These are phyloP conservation scores for Pardalotus punctatus DNA, from an alignment of 2,113 vertebrate species.

Conservation along the genomic window DNA sequence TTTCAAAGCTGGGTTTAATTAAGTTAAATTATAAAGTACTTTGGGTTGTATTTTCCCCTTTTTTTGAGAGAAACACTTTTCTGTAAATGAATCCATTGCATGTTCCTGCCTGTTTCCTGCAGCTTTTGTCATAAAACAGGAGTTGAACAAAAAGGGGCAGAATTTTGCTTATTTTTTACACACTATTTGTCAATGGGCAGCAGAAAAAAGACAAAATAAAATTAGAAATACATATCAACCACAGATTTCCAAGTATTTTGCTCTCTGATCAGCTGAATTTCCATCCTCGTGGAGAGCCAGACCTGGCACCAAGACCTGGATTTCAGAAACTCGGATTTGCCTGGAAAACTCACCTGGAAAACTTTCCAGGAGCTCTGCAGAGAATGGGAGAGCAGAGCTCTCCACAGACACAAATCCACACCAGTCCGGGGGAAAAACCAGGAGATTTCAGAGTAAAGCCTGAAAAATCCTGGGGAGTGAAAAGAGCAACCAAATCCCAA, in stretches of 20 bases:
- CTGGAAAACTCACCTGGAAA: neutral
- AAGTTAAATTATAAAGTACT: neutral
- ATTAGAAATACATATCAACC: neutral
- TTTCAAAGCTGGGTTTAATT: slow-evolving; percentile 44
- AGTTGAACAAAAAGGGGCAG: neutral
- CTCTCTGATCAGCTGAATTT: neutral
- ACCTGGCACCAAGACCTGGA: neutral
- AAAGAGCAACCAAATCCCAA: neutral
- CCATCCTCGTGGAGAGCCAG: neutral
- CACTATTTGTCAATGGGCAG: fast-evolving
- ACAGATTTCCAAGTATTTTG: neutral
- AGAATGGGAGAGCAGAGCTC: neutral
- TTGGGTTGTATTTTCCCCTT: too few relatives aligned
- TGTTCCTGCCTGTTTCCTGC: neutral
- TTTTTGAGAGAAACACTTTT: neutral
- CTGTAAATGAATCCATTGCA: neutral
- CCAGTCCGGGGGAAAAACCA: neutral
- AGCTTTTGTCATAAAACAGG: neutral
- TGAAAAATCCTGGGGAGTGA: neutral
- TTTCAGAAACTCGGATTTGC: neutral
- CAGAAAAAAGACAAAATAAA: neutral
- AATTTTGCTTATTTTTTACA: neutral
- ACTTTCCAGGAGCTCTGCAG: neutral
- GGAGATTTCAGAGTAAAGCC: neutral
- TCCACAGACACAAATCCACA: too few relatives aligned